These are phyloP conservation scores for Xenentodon cancila DNA, from an alignment of 2,797 vertebrate species.

Conservation along the genomic window DNA sequence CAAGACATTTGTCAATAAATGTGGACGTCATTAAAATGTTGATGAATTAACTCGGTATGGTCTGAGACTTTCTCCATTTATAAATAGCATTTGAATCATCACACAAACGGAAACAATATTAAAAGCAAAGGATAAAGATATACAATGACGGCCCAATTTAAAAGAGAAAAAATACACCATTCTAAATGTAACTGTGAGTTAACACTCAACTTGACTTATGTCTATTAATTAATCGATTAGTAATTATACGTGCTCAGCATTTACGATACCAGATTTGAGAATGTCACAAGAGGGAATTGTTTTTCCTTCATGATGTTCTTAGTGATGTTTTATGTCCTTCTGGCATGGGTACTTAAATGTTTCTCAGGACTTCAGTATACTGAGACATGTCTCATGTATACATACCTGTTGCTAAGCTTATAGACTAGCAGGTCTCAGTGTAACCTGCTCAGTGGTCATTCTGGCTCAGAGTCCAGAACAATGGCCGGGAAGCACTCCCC, in stretches of 20 bases:
- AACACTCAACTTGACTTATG: background rate
- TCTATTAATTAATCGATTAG: background rate
- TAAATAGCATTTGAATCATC: background rate
- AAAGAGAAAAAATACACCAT: too few species aligned
- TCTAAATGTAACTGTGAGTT: too few species aligned
- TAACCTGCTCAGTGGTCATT: constrained; percentile 47
- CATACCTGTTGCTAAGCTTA: constrained; percentile 5
- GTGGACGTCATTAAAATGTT: too few species aligned
- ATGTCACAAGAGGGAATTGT: background rate
- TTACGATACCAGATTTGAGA: background rate
- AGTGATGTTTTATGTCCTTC: too few species aligned
- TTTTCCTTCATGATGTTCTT: background rate
- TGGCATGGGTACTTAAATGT: too few species aligned
- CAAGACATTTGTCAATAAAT: too few species aligned
- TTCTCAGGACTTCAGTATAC: background rate
- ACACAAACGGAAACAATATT: constrained; percentile 17
- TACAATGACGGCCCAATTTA: background rate
- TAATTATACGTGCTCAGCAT: background rate
- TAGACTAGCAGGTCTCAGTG: constrained; percentile 1
- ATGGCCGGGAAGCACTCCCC: constrained; percentile 78
- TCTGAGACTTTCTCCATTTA: background rate
- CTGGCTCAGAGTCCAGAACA: constrained; percentile 76
- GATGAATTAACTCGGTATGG: too few species aligned
- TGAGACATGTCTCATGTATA: background rate
- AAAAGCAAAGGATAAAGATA: too few species aligned